A percentile compares a stretch with the other conserved stretches of the same genome.
Conservation (phyloP, 2,888 invertebrate genomes). For the Colostygia pectinataria region DNA sequence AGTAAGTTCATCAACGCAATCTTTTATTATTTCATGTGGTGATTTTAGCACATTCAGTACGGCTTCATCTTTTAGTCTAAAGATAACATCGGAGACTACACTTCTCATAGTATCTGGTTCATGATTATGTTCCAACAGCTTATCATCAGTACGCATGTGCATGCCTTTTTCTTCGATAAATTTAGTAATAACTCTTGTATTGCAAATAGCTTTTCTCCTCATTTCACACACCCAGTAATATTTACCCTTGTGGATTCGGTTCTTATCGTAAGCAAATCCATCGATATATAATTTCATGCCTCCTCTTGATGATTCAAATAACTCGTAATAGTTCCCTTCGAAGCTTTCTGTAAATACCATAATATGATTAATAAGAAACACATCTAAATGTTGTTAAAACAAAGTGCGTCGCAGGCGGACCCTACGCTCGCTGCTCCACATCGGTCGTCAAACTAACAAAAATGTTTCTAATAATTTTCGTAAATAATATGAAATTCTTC, state of each 20-base stretch:
- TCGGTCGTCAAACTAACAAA: too few species aligned
- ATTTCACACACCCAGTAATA: conserved; percentile 5
- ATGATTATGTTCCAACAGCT: not conserved
- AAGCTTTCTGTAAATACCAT: too few species aligned
- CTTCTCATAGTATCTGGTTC: not conserved
- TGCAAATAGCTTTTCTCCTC: not conserved
- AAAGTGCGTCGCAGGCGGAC: too few species aligned
- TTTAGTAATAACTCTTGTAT: not conserved
- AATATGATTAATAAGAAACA: too few species aligned
- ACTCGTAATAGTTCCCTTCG: not conserved
- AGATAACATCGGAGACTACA: not conserved
- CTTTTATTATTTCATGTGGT: not conserved
- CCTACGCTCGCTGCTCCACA: too few species aligned
- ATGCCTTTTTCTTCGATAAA: conserved; percentile 1
- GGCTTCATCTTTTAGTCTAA: not conserved
- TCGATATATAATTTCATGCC: conserved; percentile 7
- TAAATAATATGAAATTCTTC: too few species aligned
- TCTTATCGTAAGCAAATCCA: not conserved
- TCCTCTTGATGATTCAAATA: conserved; percentile 7
- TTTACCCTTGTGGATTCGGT: not conserved
- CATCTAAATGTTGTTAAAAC: too few species aligned
- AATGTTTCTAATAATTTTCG: too few species aligned
- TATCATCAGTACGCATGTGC: not conserved
- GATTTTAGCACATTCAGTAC: not conserved
- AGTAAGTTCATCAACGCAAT: not conserved